Evolutionary conservation across 2,888 invertebrate genomes (phyloP), one percentile per base, ranked within the genome.

Genomic region (Coleophora deauratella): DNA sequence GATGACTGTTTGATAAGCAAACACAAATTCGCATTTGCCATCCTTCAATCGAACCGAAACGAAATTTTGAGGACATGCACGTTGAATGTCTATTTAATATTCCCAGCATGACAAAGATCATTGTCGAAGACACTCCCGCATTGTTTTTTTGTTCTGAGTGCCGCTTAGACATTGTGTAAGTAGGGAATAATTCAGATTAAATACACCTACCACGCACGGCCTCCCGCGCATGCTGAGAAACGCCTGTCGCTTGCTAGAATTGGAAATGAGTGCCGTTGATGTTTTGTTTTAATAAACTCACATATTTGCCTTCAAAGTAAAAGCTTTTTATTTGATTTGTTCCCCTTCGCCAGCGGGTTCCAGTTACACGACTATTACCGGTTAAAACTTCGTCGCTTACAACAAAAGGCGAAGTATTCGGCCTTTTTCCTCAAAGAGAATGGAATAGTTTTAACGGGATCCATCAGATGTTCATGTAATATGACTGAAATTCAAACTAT

Each of bases 101-200:
- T 78, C 75, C 52, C 57, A 58, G 54, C 64, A 59, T 62, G 71
- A 71, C 66, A 70, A 63, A 56, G 65, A 66, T 64, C n/a, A n/a
- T n/a, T n/a, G n/a, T n/a, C n/a, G n/a, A n/a, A n/a, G n/a, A n/a
- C n/a, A n/a, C n/a, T n/a, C n/a, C n/a, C 72, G 70, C 66, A 63
- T 58, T 74, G 75, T 71, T 72, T 73, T 66, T 75, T 67, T 71
- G 64, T 67, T 41, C 34, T 35, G 36, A 34, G 35, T 40, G 62
- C 70, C 71, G 63, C 59, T 78, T 73, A 76, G 72, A 72, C 71
- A 72, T 77, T 74, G 71, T 69, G 82, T 74, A 78, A 72, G 71
- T 69, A 68, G 55, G 62, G 71, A 73, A 79, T 80, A 79, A 80
- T 81, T 80, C 75, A 77, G 73, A 79, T 81, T 79, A 79, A 78